Percentiles rank a stretch among this genome's conserved stretches.
Conservation (phyloP, 2,888 invertebrate species). For the Leptopterna dolabrata region DNA sequence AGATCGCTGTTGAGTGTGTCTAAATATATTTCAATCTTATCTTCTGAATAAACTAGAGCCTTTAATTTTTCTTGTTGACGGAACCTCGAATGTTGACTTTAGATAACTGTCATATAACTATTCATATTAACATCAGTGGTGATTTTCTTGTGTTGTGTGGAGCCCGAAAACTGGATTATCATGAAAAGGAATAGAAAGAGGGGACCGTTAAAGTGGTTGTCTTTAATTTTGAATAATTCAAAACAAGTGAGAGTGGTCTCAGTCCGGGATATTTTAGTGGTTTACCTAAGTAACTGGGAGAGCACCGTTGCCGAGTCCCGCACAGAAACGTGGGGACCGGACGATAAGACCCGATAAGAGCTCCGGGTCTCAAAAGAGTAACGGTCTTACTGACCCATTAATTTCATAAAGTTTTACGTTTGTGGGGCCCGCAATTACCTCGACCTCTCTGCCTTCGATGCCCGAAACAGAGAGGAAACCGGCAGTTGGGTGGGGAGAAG, state of each 20-base stretch:
- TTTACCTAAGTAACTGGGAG: background rate
- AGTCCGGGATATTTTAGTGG: background rate
- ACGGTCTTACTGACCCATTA: constrained; percentile 36
- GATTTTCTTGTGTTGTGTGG: too few species aligned
- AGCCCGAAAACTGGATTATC: too few species aligned
- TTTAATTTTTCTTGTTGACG: too few species aligned
- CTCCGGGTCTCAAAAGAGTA: background rate
- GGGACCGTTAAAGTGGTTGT: background rate
- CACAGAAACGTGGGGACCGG: background rate
- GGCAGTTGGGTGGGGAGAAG: background rate
- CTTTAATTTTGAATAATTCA: background rate
- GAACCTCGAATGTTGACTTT: too few species aligned
- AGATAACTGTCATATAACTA: too few species aligned
- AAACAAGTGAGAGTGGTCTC: background rate
- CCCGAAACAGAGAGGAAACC: background rate
- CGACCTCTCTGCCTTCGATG: constrained; percentile 7
- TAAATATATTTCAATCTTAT: too few species aligned
- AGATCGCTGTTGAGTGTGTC: too few species aligned
- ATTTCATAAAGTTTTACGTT: constrained; percentile 45
- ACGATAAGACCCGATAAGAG: constrained; percentile 25
- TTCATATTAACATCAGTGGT: too few species aligned
- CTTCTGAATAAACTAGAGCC: too few species aligned
- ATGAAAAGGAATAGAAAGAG: background rate
- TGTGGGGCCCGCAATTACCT: constrained; percentile 34
- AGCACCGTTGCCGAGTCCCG: background rate